Percentiles rank a stretch among this genome's conserved stretches.
Evolutionary conservation across 1,140 invertebrate genomes (phyloP).

Genomic region (Zaprionus davidi): DNA sequence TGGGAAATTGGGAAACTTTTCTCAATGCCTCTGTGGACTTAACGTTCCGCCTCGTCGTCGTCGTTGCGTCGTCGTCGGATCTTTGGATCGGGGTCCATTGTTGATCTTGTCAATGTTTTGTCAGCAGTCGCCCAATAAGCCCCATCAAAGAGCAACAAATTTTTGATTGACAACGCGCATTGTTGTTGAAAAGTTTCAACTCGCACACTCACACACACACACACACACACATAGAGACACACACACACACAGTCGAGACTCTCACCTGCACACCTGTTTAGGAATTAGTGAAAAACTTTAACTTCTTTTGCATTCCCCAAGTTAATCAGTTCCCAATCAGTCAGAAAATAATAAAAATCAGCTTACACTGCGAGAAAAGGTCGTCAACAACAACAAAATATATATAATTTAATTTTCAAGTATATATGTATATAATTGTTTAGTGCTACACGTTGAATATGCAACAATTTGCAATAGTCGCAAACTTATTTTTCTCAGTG

Average conservation of each 20-base stretch:
- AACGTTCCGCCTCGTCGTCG: slow-evolving; percentile 42
- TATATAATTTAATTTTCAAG: too few relatives aligned
- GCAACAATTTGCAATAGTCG: too few relatives aligned
- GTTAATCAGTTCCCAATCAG: not conserved
- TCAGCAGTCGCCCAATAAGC: slow-evolving; percentile 47
- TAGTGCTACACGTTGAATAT: too few relatives aligned
- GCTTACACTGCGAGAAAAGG: not conserved
- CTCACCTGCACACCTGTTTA: slow-evolving; percentile 17
- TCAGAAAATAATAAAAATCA: not conserved
- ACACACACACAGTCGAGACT: not conserved
- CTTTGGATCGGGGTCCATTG: slow-evolving; percentile 26
- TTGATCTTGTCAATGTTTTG: slow-evolving; percentile 52
- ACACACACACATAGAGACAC: not conserved
- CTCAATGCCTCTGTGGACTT: slow-evolving; percentile 24
- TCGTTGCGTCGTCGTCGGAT: slow-evolving; percentile 1
- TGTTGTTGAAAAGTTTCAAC: slow-evolving; percentile 33
- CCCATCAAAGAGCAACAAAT: slow-evolving; percentile 28
- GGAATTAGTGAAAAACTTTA: not conserved
- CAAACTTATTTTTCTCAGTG: not conserved
- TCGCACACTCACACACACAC: slow-evolving; percentile 1
- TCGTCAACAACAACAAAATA: not conserved
- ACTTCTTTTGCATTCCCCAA: slow-evolving; percentile 2
- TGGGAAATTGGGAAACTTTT: slow-evolving; percentile 21
- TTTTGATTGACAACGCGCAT: slow-evolving; percentile 45
- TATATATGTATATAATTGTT: too few relatives aligned